Percentiles rank a stretch among this genome's conserved stretches.
Evolutionary conservation across 2,797 vertebrate species (phyloP).

Genomic region (Myripristis murdjan): DNA sequence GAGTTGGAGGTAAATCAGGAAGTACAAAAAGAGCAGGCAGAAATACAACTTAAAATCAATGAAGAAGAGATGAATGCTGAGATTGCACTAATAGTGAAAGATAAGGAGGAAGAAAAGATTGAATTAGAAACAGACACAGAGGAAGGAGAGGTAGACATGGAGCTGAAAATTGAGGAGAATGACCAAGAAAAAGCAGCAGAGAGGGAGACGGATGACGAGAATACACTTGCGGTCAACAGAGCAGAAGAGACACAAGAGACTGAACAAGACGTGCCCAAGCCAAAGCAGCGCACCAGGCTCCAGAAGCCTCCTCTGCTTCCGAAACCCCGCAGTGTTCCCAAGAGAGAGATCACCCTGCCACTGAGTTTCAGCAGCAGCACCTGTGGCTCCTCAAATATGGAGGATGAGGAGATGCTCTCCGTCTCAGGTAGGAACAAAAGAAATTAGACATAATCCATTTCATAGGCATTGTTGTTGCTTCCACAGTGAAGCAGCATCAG

Average conservation of each 20-base stretch:
- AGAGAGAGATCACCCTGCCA: slow-evolving; percentile 85
- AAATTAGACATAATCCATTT: slow-evolving; percentile 5
- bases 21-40: slow-evolving; percentile 25
- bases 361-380: slow-evolving; percentile 67
- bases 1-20: slow-evolving; percentile 27
- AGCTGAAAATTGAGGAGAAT: slow-evolving; percentile 62
- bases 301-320: slow-evolving; percentile 81
- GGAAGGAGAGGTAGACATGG: slow-evolving; percentile 52
- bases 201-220: slow-evolving; percentile 31
- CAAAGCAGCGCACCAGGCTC: slow-evolving; percentile 75
- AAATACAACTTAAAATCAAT: neutral
- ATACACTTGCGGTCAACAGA: slow-evolving; percentile 27
- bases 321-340: slow-evolving; percentile 85
- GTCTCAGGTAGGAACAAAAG: slow-evolving; percentile 72
- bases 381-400: slow-evolving; percentile 65
- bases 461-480: slow-evolving; percentile 35
- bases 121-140: slow-evolving; percentile 34
- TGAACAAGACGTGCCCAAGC: slow-evolving; percentile 54
- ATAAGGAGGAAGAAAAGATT: slow-evolving; percentile 52
- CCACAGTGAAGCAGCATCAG: slow-evolving; percentile 50
- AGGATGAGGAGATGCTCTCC: slow-evolving; percentile 77
- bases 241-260: slow-evolving; percentile 25
- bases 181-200: slow-evolving; percentile 42
- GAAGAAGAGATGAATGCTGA: slow-evolving; percentile 24
- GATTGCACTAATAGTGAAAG: slow-evolving; percentile 50